Base-by-base conservation (phyloP, 1,140 invertebrate species). In the Hyles vespertilio region DNA sequence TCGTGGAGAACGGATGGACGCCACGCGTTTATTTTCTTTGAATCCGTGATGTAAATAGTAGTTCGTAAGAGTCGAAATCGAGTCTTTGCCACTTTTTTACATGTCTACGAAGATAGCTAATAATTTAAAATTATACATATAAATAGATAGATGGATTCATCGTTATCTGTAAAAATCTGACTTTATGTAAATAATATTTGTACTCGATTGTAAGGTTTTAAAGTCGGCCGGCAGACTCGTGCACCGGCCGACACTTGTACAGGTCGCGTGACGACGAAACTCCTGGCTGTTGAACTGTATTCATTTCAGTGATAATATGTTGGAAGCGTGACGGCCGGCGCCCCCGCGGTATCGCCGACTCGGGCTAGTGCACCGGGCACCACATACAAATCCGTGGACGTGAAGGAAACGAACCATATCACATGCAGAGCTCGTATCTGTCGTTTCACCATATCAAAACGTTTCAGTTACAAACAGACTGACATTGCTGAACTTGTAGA, bases 61-160 rank as follows among this genome's bases (percentile, higher is more conserved):
- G 73, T 51, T 52, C 68, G 64, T 87, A 87, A 85, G 82, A 65
- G 81, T 83, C 81, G 10, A 40, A 33, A 51, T 11, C 80, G 80
- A 85, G 66, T 82, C 77, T 87, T 84, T 85, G 81, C 80, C 80
- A 86, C 81, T 86, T 86, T 87, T 88, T 84, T 87, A 87, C 77
- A 79, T 84, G 81, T 88, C 83, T 85, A 76, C 65, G 68, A 77
- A 65, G 53, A 56, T 77, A 77, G 70, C 45, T 62, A 65, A 60
- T 61, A 63, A 65, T 65, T 56, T 65, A 65, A 32, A 59, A 53
- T 50, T 58, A 61, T 62, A 54, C 50, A 43, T 58, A 59, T 56
- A 47, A 61, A 59, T 72, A 74, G 59, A 58, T 73, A 66, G 69
- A 76, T 70, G 56, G 63, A 80, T 69, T 75, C 69, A 62, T 73